Percentiles rank a stretch among this genome's conserved stretches.
phyloP scores from a whole-genome alignment of 2,797 vertebrate species.

The Tadarida brasiliensis region DNA sequence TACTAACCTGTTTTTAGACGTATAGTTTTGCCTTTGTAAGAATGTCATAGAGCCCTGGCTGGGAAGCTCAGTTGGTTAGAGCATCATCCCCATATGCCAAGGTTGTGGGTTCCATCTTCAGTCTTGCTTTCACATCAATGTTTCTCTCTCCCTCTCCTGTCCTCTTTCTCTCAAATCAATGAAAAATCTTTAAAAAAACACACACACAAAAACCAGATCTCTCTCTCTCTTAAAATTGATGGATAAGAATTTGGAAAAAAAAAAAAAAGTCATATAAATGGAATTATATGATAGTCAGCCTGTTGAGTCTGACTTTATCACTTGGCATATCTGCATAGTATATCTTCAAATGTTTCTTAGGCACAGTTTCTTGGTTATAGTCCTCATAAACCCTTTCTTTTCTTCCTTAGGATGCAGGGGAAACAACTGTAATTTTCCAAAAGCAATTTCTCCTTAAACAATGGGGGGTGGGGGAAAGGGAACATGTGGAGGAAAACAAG shows the following conservation, averaged over 20 bases:
- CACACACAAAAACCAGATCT: neutral
- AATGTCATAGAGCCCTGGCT: neutral
- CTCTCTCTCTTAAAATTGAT: neutral
- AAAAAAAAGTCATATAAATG: neutral
- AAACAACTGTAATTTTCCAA: slow-evolving; percentile 23
- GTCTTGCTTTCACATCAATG: too few relatives aligned
- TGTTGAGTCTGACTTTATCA: neutral
- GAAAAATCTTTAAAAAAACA: too few relatives aligned
- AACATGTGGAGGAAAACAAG: neutral
- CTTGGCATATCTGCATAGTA: neutral
- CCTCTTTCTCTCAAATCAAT: too few relatives aligned
- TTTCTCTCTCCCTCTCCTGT: too few relatives aligned
- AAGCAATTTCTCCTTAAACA: slow-evolving; percentile 56
- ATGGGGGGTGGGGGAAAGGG: neutral
- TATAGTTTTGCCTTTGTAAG: neutral
- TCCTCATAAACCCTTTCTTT: slow-evolving; percentile 49
- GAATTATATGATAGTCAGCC: neutral
- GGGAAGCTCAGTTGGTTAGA: neutral
- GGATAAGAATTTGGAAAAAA: neutral
- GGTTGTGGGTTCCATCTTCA: neutral
- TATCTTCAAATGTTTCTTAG: slow-evolving; percentile 42
- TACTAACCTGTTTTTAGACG: neutral
- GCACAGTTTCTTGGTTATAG: neutral
- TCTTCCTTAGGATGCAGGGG: neutral
- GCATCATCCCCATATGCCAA: neutral